Evolutionary conservation across 2,888 invertebrate species (phyloP), one percentile per base, ranked within the genome.

Genomic region (Polyommatus icarus): DNA sequence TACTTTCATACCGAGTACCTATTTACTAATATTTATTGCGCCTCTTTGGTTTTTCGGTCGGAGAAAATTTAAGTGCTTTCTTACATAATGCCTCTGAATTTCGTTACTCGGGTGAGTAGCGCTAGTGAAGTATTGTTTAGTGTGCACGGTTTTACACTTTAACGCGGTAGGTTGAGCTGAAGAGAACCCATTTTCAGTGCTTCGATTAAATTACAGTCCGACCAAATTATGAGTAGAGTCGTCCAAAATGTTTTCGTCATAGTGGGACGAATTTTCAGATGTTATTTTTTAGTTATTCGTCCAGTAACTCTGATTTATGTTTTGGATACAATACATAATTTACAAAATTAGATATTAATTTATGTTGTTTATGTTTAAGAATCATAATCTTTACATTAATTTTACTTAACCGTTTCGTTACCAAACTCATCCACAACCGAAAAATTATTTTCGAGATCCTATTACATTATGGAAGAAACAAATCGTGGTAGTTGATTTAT

Each of bases 1-100:
- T 89, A 89, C 81, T 77, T 80, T 81, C 90, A 90, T 90, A 89
- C 88, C 86, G 89, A 93, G 90, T 89, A 87, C 92, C 92, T 91
- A 89, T 90, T 94, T 87, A 88, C 89, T 92, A 92, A 93, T 93
- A 93, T 93, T 85, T 85, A 84, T 85, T 82, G 76, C 79, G 78
- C 78, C 81, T 81, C 80, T 82, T 81, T 81, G 79, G 81, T 81
- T 83, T 83, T 83, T 80, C 86, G 86, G 84, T 83, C 83, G 80
- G 85, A 85, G 85, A 86, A 87, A 87, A 89, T 81, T 82, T 81
- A 82, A 80, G 88, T 86, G 86, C 84, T 84, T 80, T 83, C 83
- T 84, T 84, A 87, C 80, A 78, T 78, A 76, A 76, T 75, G 54
- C 61, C 71, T 78, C 24, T 57, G 75, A 71, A 77, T 78, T 78